phyloP scores from a whole-genome alignment of 1,140 invertebrate genomes.

The Eupeodes corollae region DNA sequence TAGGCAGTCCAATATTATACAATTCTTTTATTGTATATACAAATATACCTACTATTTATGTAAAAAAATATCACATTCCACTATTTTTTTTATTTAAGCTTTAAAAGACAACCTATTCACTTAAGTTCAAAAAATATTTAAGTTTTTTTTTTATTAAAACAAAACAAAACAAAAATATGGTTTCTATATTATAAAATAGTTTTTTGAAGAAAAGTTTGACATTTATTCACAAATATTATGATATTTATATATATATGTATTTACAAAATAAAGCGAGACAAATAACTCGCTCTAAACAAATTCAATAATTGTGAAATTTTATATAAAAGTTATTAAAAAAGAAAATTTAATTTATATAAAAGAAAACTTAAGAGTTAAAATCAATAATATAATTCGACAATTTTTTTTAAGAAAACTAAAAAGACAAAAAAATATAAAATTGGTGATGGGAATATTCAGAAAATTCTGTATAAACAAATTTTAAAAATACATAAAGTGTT shows the following conservation, averaged over 20 bases:
- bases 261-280: slow-evolving; percentile 3
- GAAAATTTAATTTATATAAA: slow-evolving; percentile 6
- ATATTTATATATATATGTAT: not conserved
- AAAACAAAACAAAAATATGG: too few relatives aligned
- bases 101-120: not conserved
- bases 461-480: slow-evolving; percentile 8
- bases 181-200: too few relatives aligned
- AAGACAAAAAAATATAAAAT: slow-evolving; percentile 10
- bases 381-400: slow-evolving; percentile 4
- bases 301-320: slow-evolving; percentile 3
- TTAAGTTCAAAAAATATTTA: not conserved
- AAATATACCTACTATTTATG: too few relatives aligned
- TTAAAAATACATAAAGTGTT: too few relatives aligned
- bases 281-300: slow-evolving; percentile 25
- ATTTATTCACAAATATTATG: too few relatives aligned
- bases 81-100: not conserved
- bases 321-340: slow-evolving; percentile 6
- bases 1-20: too few relatives aligned
- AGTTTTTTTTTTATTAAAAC: too few relatives aligned
- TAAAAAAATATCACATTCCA: too few relatives aligned
- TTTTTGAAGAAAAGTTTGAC: too few relatives aligned
- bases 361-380: slow-evolving; percentile 28
- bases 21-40: too few relatives aligned
- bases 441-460: slow-evolving; percentile 10
- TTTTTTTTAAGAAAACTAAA: slow-evolving; percentile 17